phyloP scores from a whole-genome alignment of 2,797 vertebrate species.

The Zalophus californianus region DNA sequence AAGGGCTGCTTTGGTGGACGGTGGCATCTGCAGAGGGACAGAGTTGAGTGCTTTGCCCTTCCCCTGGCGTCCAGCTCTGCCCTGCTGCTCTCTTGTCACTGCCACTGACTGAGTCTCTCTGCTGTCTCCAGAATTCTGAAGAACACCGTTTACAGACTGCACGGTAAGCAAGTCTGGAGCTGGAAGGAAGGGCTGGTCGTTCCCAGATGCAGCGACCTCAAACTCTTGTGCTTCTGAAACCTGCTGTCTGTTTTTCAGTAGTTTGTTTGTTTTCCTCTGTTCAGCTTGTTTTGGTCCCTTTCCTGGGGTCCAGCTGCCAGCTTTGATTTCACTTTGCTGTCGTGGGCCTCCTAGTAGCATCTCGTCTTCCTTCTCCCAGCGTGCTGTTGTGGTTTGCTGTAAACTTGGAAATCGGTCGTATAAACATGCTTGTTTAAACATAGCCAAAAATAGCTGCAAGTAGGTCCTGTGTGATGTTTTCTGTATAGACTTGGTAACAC shows the following conservation, averaged over 20 bases:
- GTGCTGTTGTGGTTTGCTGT: background rate
- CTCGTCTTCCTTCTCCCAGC: background rate
- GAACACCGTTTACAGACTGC: background rate
- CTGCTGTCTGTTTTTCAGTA: background rate
- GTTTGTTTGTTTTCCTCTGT: background rate
- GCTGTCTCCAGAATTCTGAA: background rate
- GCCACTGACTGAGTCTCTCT: accelerated
- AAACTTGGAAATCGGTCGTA: background rate
- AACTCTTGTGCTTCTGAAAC: background rate
- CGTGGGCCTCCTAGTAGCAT: background rate
- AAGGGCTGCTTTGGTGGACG: background rate
- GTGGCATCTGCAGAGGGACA: too few species aligned
- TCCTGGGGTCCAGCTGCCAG: background rate
- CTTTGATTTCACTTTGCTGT: background rate
- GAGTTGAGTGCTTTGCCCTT: accelerated
- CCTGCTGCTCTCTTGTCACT: accelerated
- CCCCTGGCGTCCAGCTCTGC: background rate
- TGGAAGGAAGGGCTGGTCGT: background rate
- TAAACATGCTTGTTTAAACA: background rate
- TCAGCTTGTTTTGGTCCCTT: background rate
- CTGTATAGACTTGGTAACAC: background rate
- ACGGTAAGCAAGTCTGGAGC: background rate
- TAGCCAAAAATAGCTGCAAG: background rate
- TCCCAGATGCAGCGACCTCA: background rate
- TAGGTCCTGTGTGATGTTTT: background rate